Evolutionary conservation across 2,113 vertebrate species (phyloP).

Genomic region (Cyprinodon brontotheroides): DNA sequence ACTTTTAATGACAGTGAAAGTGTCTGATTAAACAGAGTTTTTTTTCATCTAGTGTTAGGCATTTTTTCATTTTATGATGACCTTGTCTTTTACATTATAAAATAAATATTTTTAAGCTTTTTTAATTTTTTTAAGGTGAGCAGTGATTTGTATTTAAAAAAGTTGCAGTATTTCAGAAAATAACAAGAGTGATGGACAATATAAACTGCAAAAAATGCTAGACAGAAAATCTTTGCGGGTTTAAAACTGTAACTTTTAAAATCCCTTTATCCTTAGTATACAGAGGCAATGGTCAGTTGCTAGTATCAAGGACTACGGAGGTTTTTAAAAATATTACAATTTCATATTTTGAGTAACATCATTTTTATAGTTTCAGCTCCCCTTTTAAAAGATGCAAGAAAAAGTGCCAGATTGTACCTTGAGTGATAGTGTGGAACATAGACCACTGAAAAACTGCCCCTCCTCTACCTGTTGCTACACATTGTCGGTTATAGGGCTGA

Average conservation of each 20-base stretch:
- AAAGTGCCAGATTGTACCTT: neutral
- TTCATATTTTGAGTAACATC: too few species aligned
- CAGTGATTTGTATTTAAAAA: too few species aligned
- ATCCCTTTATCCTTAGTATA: neutral
- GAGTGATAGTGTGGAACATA: neutral
- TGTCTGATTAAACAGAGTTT: too few species aligned
- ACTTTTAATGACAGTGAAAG: too few species aligned
- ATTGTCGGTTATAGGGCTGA: neutral
- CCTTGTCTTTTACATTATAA: too few species aligned
- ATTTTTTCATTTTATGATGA: too few species aligned
- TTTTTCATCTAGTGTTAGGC: too few species aligned
- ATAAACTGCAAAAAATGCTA: neutral
- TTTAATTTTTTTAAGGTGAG: too few species aligned
- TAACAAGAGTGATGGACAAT: too few species aligned
- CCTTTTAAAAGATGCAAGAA: neutral
- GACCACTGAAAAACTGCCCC: neutral
- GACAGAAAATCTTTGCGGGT: neutral
- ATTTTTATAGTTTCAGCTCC: too few species aligned
- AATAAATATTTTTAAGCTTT: too few species aligned
- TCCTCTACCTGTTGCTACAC: neutral
- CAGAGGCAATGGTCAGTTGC: neutral
- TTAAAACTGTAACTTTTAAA: neutral
- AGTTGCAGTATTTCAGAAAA: too few species aligned
- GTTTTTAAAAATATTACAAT: neutral
- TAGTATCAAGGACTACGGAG: neutral